Evolutionary conservation across 2,113 vertebrate genomes (phyloP).

Genomic region (Cromileptes altivelis): DNA sequence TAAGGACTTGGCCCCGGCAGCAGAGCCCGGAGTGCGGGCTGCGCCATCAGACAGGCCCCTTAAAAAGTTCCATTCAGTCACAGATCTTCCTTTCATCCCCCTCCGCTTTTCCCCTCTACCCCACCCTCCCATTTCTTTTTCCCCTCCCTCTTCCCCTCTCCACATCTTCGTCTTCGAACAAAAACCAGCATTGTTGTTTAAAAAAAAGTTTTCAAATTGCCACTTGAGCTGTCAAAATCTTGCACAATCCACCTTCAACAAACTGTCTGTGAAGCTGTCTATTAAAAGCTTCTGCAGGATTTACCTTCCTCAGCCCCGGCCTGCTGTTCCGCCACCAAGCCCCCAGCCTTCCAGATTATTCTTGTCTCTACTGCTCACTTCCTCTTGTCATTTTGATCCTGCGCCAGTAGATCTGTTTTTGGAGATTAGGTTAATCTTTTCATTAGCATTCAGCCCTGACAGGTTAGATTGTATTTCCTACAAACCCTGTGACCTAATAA

Average conservation of each 20-base stretch:
- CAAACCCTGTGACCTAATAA: neutral
- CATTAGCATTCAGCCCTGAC: constrained; percentile 34
- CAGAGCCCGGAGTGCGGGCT: neutral
- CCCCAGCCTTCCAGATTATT: constrained; percentile 41
- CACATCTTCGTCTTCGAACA: constrained; percentile 32
- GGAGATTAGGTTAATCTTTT: constrained; percentile 30
- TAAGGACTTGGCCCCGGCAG: neutral
- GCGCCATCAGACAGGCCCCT: constrained; percentile 16
- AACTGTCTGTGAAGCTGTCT: neutral
- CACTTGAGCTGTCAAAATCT: neutral
- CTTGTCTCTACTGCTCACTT: constrained; percentile 23
- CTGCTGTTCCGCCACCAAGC: constrained; percentile 17
- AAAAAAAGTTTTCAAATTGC: neutral
- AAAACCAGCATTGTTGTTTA: neutral
- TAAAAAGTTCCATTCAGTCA: constrained; percentile 72
- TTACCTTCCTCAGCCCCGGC: neutral
- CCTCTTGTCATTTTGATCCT: constrained; percentile 19
- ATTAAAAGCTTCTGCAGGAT: neutral
- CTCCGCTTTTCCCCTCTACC: neutral
- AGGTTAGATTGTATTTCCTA: constrained; percentile 25
- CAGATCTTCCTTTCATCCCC: constrained; percentile 24
- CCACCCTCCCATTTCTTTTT: neutral
- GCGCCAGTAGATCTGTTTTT: constrained; percentile 26
- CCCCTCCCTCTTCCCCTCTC: constrained; percentile 33
- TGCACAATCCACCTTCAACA: neutral